Evolutionary conservation across 1,140 invertebrate species (phyloP), one percentile per base, ranked within the genome.

Genomic region (Fopius arisanus): DNA sequence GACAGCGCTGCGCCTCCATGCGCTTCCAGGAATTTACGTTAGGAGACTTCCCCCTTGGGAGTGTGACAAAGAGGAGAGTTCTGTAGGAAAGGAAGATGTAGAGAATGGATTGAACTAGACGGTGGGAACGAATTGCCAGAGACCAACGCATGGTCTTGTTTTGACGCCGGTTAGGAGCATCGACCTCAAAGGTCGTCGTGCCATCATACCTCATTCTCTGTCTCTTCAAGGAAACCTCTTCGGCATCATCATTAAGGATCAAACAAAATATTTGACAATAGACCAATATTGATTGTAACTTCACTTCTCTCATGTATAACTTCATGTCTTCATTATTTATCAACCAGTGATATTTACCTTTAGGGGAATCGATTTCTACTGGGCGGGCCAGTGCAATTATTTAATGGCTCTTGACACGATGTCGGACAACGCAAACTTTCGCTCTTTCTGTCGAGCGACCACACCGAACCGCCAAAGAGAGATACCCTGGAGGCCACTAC

Each of bases 1-100:
- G 87, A 88, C 87, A 86, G 86, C 85, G 75, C 86, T 86, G 86
- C 86, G 86, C 86, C 86, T 86, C 78, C 82, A 73, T 77, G 76
- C 76, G 69, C 73, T 87, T 88, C 86, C 78, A 76, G 74, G 86
- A 88, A 88, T 75, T 65, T 73, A 40, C 74, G 62, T 54, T 59
- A 67, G 70, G 67, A 66, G 67, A 67, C 74, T 77, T 77, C 76
- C 73, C 76, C 73, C 73, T 66, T 70, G 73, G 63, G 37, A 67
- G 70, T 66, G 73, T 54, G 33, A 70, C 75, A 76, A 73, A 77
- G 72, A 74, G 51, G 67, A 75, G 70, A 33, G 62, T 59, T 59
- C 54, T 23, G 54, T 59, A 54, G 76, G 43, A 69, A 72, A 78
- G 43, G 48, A 77, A 65, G 78, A 73, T 28, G 43, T 31, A 74